Conservation (phyloP, 2,797 vertebrate genomes). For the Silurus lanzhouensis region DNA sequence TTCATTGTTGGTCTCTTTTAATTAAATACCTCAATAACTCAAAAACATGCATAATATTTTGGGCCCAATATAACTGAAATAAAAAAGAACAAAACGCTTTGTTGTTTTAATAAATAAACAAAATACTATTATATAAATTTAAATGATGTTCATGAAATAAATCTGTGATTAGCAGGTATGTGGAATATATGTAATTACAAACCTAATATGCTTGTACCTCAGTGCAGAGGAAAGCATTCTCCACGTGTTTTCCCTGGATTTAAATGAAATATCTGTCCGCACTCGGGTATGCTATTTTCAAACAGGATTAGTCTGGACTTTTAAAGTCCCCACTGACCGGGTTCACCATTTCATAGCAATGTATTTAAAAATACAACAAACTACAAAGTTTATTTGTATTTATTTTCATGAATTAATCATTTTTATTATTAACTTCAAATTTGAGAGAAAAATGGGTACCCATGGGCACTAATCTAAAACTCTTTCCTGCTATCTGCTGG, state of each 20-base stretch:
- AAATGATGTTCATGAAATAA: background rate
- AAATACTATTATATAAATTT: background rate
- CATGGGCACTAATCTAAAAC: background rate
- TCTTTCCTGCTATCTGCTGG: conserved; percentile 31
- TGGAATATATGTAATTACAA: background rate
- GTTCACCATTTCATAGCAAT: background rate
- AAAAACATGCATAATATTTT: background rate
- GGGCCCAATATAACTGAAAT: background rate
- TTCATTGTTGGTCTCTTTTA: background rate
- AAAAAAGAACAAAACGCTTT: background rate
- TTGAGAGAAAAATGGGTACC: background rate
- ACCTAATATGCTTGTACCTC: background rate
- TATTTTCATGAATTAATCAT: background rate
- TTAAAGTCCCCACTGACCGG: background rate
- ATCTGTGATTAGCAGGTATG: background rate
- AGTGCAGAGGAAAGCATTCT: background rate
- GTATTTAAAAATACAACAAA: background rate
- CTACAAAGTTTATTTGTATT: background rate
- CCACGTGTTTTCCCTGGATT: background rate
- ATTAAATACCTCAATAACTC: background rate
- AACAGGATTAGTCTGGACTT: background rate
- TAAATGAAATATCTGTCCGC: background rate
- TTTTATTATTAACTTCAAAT: background rate
- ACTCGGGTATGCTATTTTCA: background rate
- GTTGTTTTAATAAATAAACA: background rate